Percentiles rank a stretch among this genome's conserved stretches.
These are phyloP conservation scores for Rhinogobio ventralis DNA, from an alignment of 2,797 vertebrate species.

Conservation along the genomic window DNA sequence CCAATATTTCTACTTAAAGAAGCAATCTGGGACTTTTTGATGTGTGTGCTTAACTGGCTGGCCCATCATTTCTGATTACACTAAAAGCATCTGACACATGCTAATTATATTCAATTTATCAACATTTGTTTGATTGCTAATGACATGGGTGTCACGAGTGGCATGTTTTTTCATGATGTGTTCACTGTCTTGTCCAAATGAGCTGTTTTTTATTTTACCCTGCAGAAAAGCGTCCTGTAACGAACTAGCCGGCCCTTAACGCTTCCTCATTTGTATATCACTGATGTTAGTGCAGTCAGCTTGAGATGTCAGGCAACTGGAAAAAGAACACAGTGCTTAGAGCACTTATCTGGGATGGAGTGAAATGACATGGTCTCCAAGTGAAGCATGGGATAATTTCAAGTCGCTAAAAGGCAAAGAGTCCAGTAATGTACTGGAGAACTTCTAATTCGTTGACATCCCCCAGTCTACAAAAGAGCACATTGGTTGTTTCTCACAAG, in stretches of 20 bases:
- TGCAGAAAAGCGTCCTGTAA: slow-evolving; percentile 58
- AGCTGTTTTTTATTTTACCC: slow-evolving; percentile 50
- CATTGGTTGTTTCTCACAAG: slow-evolving; percentile 28
- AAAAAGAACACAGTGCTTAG: slow-evolving; percentile 48
- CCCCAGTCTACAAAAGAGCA: slow-evolving; percentile 7
- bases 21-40: slow-evolving; percentile 49
- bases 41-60: slow-evolving; percentile 55
- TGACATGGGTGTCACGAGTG: slow-evolving; percentile 61
- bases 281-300: slow-evolving; percentile 46
- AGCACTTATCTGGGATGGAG: slow-evolving; percentile 45
- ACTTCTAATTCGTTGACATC: slow-evolving; percentile 22
- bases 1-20: slow-evolving; percentile 54
- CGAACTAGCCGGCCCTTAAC: slow-evolving; percentile 49
- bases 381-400: slow-evolving; percentile 49
- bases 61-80: slow-evolving; percentile 56
- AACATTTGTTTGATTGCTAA: slow-evolving; percentile 61
- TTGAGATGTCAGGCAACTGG: slow-evolving; percentile 45
- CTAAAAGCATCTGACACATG: slow-evolving; percentile 49
- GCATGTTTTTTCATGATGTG: slow-evolving; percentile 59
- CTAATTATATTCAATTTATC: slow-evolving; percentile 65
- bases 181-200: slow-evolving; percentile 61
- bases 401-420: slow-evolving; percentile 36
- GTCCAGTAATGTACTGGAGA: slow-evolving; percentile 18
- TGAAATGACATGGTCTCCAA: slow-evolving; percentile 29
- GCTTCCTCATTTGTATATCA: slow-evolving; percentile 53